Base-by-base conservation (phyloP, 2,113 vertebrate species). In the Excalfactoria chinensis region DNA sequence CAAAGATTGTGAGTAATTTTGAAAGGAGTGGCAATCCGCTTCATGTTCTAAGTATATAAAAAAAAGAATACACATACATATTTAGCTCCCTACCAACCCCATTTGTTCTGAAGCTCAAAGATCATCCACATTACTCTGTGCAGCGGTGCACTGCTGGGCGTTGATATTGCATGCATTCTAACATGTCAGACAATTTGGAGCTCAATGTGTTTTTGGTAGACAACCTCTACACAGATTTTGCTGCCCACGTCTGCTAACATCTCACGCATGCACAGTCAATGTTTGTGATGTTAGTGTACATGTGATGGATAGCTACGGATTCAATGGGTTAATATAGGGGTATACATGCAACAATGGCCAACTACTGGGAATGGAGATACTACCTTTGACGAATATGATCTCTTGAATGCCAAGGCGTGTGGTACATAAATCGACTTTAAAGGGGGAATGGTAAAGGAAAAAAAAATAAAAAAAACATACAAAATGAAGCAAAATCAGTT, bases 401-500 rank as follows among this genome's bases (percentile, higher is more conserved):
- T 99, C 98, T 98, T 99, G 99, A 99, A 99, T 97, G 99, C 99
- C 99, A 99, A 97, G 97, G 98, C 98, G 93, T 99, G 99, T 97
- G 99, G 99, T 94, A 99, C 98, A 98, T 98, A 99, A 97, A 99
- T 97, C 98, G 98, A 99, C 99, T 99, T 99, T 98, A 97, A 97
- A 97, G 94, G 97, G 97, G 97, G 82, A 80, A 97, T 96, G 96
- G 96, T 93, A 95, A 97, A 97, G 89, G 97, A 59, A 91, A 94
- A 94, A 94, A 91, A 97, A 98, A n/a, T n/a, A n/a, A 58, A 94
- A 94, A 97, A 97, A 98, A 97, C 95, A 98, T 97, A 98, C 95
- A 98, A 95, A 97, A 98, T 97, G 98, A 98, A 98, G 97, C 97
- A 98, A 99, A 97, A 97, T 97, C 97, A 97, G 97, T 97, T 97